phyloP scores from a whole-genome alignment of 1,140 invertebrate species.

The Idris sp. region DNA sequence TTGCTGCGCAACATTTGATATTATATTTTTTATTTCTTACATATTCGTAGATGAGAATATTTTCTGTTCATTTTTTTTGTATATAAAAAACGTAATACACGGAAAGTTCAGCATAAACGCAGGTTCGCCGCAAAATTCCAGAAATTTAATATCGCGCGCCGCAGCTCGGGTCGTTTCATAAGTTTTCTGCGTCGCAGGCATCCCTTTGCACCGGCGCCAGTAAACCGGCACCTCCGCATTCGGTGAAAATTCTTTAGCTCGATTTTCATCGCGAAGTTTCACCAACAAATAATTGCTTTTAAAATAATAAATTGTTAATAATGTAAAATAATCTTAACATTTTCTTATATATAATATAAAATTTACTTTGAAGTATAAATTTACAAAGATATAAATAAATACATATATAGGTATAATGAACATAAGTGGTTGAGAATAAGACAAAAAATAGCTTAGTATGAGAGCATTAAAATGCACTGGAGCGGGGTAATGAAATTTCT shows the following conservation, averaged over 20 bases:
- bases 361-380: no score
- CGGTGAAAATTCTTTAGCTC: slow-evolving; percentile 58
- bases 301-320: no score
- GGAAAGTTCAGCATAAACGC: slow-evolving; percentile 66
- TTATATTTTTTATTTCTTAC: slow-evolving; percentile 4
- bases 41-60: not conserved
- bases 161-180: slow-evolving; percentile 72
- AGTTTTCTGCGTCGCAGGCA: slow-evolving; percentile 70
- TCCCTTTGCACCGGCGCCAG: slow-evolving; percentile 57
- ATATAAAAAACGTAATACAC: slow-evolving; percentile 45
- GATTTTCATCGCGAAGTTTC: no score
- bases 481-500: slow-evolving; percentile 68
- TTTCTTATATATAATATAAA: no score
- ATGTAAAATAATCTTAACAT: no score
- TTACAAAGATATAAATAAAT: no score
- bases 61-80: no score
- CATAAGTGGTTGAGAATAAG: not conserved
- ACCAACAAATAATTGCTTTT: no score
- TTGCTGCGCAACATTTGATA: no score
- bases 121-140: slow-evolving; percentile 77
- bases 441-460: slow-evolving; percentile 19
- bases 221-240: not conserved
- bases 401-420: no score
- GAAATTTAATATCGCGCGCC: slow-evolving; percentile 78
- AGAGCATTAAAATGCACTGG: slow-evolving; percentile 58